Percentiles rank a stretch among this genome's conserved stretches.
Conservation (phyloP, 1,140 invertebrate genomes). For the Drosophila rufa region DNA sequence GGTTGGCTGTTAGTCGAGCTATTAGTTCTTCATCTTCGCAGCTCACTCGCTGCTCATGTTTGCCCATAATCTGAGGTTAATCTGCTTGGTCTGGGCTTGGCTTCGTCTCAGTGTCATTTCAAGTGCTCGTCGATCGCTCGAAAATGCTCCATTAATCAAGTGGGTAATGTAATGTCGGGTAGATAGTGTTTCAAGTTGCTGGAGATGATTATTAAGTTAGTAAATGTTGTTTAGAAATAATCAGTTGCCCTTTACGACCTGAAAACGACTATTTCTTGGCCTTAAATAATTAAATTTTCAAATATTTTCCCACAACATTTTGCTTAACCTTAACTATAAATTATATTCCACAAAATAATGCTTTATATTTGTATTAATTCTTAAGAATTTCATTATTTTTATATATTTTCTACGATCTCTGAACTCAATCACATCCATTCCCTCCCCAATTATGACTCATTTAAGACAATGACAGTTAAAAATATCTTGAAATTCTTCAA, state of each 20-base stretch:
- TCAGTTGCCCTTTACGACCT: too few species aligned
- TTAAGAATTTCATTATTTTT: too few species aligned
- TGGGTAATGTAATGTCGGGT: constrained; percentile 31
- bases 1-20: constrained; percentile 22
- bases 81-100: constrained; percentile 30
- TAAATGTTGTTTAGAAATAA: background rate
- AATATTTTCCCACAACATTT: background rate
- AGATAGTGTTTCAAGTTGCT: constrained; percentile 30
- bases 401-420: background rate
- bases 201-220: constrained; percentile 6
- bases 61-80: constrained; percentile 50
- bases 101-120: constrained; percentile 52
- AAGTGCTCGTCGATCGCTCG: constrained; percentile 27
- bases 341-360: background rate
- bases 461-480: constrained; percentile 25
- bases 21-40: constrained; percentile 32
- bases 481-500: constrained; percentile 21
- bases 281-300: background rate
- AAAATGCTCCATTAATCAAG: constrained; percentile 60
- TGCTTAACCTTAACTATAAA: background rate
- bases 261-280: background rate
- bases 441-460: constrained; percentile 36
- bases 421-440: constrained; percentile 3
- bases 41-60: constrained; percentile 35
- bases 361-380: background rate